These are phyloP conservation scores for Drosophila kanekoi DNA, from an alignment of 2,888 invertebrate species.

Conservation along the genomic window DNA sequence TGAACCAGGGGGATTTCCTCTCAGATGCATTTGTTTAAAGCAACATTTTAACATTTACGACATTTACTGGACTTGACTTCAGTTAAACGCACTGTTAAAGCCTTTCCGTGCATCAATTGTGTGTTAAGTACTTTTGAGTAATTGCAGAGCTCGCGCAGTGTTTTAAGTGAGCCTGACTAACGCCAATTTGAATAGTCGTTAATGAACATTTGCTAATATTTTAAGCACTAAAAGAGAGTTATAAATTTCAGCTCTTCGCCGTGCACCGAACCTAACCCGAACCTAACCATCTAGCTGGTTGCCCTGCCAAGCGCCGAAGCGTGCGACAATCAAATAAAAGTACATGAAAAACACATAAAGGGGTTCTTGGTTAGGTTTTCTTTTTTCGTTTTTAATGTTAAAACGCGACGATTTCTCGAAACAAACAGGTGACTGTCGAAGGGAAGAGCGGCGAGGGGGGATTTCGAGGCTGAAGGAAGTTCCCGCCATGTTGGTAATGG, in stretches of 20 bases:
- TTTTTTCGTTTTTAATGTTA: constrained; percentile 64
- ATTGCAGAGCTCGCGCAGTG: constrained; percentile 39
- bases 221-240: constrained; percentile 74
- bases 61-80: constrained; percentile 1
- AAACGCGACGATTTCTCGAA: constrained; percentile 75
- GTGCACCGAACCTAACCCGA: not conserved
- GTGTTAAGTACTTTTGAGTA: constrained; percentile 75
- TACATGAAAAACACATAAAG: constrained; percentile 81
- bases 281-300: not conserved
- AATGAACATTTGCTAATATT: constrained; percentile 81
- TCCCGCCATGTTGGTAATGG: constrained; percentile 79
- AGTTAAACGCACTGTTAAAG: constrained; percentile 13
- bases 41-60: not conserved
- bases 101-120: constrained; percentile 53
- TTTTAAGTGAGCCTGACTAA: constrained; percentile 57
- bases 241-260: constrained; percentile 53
- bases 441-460: not conserved
- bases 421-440: constrained; percentile 67
- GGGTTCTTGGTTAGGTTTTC: constrained; percentile 54
- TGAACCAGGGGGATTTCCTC: not conserved
- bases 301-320: constrained; percentile 61
- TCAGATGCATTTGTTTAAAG: not conserved
- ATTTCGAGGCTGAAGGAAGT: constrained; percentile 46
- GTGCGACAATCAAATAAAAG: constrained; percentile 80
- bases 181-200: constrained; percentile 76